Evolutionary conservation across 2,888 invertebrate genomes (phyloP), one percentile per base, ranked within the genome.

Genomic region (Ischnura elegans): DNA sequence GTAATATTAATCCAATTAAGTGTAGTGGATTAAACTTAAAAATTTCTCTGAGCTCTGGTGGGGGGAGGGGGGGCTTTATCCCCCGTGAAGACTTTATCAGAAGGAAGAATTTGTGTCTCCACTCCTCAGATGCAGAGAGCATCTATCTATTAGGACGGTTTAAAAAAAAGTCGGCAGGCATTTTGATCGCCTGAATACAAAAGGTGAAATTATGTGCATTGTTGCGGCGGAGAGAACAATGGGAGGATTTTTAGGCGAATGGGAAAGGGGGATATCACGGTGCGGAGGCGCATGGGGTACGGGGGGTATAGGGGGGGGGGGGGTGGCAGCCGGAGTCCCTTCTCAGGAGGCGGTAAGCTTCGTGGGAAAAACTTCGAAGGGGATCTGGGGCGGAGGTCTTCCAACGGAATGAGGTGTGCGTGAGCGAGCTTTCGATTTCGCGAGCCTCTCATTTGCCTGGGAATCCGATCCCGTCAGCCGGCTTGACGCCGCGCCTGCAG

Each of bases 371-470:
- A 16, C 25, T n/a, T 51, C 13, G 51, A 2, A 19, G 51, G 13
- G 51, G 51, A n/a, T 51, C 19, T 51, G 43, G 42, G 43, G 61
- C 43, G 36, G 36, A 10, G 2, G 61, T 21, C 25, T 87, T 8
- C n/a, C 46, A 36, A 51, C 16, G 36, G 76, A 51, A 76, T 36
- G 36, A 36, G 36, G 36, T 29, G 2, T 13, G 36, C 29, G 76
- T 25, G 76, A 29, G 6, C 29, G n/a, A 8, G 61, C 25, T n/a
- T 29, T 19, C 51, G 46, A 36, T 21, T 42, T 10, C 25, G 25
- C 19, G 19, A 55, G 25, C 55, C 61, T 61, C 90, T 90, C 90
- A 90, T 90, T 90, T 90, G 90, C 90, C 66, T 66, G 51, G 61
- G 61, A 90, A 90, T 90, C n/a, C 61, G 21, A 42, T 55, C 85